Conservation (phyloP, 1,140 invertebrate species). For the Meteorus sp. region DNA sequence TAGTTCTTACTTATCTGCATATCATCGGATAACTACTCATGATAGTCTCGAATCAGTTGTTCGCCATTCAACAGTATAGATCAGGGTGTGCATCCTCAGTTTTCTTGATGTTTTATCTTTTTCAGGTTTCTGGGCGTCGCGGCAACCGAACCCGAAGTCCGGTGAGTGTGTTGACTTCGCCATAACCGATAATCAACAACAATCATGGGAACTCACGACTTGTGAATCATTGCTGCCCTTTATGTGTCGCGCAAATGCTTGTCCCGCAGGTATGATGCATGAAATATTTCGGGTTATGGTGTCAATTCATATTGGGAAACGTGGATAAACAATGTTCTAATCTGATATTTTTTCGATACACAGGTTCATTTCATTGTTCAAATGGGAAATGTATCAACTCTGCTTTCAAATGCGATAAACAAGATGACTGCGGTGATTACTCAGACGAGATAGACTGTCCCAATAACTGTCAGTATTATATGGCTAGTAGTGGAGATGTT, state of each 20-base stretch:
- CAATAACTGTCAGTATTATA: slow-evolving; percentile 85
- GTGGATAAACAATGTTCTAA: background rate
- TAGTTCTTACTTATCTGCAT: slow-evolving; percentile 26
- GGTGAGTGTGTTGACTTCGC: slow-evolving; percentile 87
- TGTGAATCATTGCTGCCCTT: slow-evolving; percentile 93
- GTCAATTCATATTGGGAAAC: background rate
- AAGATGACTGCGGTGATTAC: slow-evolving; percentile 90
- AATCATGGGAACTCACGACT: slow-evolving; percentile 90
- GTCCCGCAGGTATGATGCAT: slow-evolving; percentile 74
- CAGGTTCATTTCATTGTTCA: slow-evolving; percentile 87
- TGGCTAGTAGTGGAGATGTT: slow-evolving; percentile 92
- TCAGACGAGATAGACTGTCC: slow-evolving; percentile 92
- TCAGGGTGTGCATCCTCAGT: no score
- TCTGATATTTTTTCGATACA: slow-evolving; percentile 3
- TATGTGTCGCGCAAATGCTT: slow-evolving; percentile 90
- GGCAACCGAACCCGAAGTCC: slow-evolving; percentile 81
- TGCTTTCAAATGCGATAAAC: slow-evolving; percentile 87
- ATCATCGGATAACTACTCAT: slow-evolving; percentile 8
- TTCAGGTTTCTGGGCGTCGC: slow-evolving; percentile 81
- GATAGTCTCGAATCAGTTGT: no score
- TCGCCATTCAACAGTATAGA: no score
- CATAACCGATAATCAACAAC: slow-evolving; percentile 71
- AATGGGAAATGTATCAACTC: slow-evolving; percentile 90
- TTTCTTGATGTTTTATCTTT: slow-evolving; percentile 17
- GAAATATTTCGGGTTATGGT: background rate